Evolutionary conservation across 2,797 vertebrate species (phyloP), one percentile per base, ranked within the genome.

Genomic region (Babyrousa celebensis): DNA sequence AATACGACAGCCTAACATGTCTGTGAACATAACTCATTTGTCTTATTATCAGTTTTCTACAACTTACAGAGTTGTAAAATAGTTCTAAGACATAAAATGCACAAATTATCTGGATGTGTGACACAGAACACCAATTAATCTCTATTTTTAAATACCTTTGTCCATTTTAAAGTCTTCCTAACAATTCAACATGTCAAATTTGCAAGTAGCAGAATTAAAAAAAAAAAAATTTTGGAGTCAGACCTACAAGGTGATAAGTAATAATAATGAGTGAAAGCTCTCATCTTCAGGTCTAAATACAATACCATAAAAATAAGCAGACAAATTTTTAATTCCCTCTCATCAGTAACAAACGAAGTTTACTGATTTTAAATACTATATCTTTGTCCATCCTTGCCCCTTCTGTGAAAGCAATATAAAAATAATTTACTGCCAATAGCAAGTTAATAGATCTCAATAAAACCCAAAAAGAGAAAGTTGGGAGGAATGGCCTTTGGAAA

Each of bases 381-480:
- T 43, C 3, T 84, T 15, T 85, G 23, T 54, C 1, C 1, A 3
- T 20, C 18, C 12, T 82, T 23, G 11, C 0, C 0, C 6, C 14
- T 74, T 96, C 27, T 82, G 0, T n/a, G 20, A 92, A 92, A 92
- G 27, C 29, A 87, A 54, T 56, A 94, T 58, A 70, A 80, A 52
- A 32, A 54, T 84, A 88, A 74, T 74, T 78, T 87, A 70, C 29
- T 12, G 6, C 4, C 29, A 93, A 79, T 25, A 83, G 0, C 14
- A 63, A 52, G 3, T 65, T 89, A 79, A 80, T 63, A 90, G 65
- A 80, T 90, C 27, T 67, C 15, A 90, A 32, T 54, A 92, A 89
- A 71, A 79, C 72, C 40, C 6, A 21, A 85, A 85, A 54, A 63
- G 20, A 18, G 14, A 77, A 74, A 15, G 1, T 6, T 75, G 17